A percentile compares a stretch with the other conserved stretches of the same genome.
phyloP scores from a whole-genome alignment of 64 coral and sea anemone genomes.

The Actinia tenebrosa region DNA sequence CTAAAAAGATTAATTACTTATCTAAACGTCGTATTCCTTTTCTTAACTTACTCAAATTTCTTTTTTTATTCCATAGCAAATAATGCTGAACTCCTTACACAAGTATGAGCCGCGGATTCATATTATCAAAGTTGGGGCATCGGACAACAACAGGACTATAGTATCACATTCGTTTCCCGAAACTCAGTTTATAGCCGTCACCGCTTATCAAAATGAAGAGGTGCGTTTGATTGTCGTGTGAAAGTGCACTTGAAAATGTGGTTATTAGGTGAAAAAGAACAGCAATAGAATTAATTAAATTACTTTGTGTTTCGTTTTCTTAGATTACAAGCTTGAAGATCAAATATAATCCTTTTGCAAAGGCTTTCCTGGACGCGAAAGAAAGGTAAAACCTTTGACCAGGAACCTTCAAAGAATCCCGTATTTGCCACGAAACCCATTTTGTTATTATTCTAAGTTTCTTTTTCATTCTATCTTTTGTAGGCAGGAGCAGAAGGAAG shows the following conservation, averaged over 20 bases:
- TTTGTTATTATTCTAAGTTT: not conserved
- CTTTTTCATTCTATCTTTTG: not conserved
- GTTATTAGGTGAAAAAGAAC: conserved; percentile 14
- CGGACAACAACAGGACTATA: conserved; percentile 67
- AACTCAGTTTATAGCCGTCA: conserved; percentile 93
- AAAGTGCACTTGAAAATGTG: conserved; percentile 7
- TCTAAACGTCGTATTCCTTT: not conserved
- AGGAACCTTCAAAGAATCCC: not conserved
- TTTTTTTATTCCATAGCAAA: conserved; percentile 57
- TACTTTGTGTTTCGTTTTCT: conserved; percentile 12
- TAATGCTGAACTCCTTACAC: conserved; percentile 96
- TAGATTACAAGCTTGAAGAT: conserved; percentile 98
- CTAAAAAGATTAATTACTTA: conserved; percentile 9
- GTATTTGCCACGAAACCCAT: not conserved
- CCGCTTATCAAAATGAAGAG: conserved; percentile 99
- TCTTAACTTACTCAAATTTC: not conserved
- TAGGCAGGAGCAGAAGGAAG: conserved; percentile 90
- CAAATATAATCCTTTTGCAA: conserved; percentile 93
- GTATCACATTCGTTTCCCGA: conserved; percentile 89
- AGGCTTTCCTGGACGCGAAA: conserved; percentile 94
- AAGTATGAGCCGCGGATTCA: conserved; percentile 98
- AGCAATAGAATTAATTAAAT: conserved; percentile 18
- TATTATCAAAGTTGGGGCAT: conserved; percentile 69
- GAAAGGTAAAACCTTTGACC: conserved; percentile 49
- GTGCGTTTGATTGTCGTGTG: conserved; percentile 26